Conservation (phyloP, 2,888 invertebrate species). For the Parelbella ahira region DNA sequence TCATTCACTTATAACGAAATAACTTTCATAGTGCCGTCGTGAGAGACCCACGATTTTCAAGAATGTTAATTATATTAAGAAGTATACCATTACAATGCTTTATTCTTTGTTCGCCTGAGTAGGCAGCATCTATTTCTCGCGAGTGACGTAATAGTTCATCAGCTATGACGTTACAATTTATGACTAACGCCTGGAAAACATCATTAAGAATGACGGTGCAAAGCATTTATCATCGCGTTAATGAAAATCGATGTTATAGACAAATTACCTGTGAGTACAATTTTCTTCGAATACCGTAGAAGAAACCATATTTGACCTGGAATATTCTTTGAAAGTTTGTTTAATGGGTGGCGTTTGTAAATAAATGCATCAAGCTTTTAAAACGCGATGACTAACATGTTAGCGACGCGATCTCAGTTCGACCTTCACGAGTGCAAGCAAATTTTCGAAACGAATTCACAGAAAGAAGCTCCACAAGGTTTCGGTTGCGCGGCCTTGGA, state of each 20-base stretch:
- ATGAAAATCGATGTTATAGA: slow-evolving; percentile 14
- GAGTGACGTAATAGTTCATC: slow-evolving; percentile 7
- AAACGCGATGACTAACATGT: slow-evolving; percentile 7
- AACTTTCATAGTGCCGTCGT: too few species aligned
- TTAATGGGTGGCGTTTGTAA: too few species aligned
- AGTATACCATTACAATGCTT: too few species aligned
- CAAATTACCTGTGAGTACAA: not conserved
- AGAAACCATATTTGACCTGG: too few species aligned
- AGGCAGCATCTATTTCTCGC: not conserved
- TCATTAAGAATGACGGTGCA: slow-evolving; percentile 24
- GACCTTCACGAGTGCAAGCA: slow-evolving; percentile 12
- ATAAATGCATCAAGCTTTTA: slow-evolving; percentile 2
- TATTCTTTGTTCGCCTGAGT: too few species aligned
- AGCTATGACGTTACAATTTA: slow-evolving; percentile 14
- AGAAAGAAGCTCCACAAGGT: slow-evolving; percentile 2
- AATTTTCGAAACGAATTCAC: slow-evolving; percentile 1
- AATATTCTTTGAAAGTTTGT: too few species aligned
- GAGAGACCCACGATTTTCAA: too few species aligned
- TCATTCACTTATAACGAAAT: too few species aligned
- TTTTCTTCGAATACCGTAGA: too few species aligned
- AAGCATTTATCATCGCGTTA: slow-evolving; percentile 15
- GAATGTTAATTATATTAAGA: too few species aligned
- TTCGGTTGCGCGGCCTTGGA: slow-evolving; percentile 7
- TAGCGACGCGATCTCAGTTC: slow-evolving; percentile 5
- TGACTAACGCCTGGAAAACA: slow-evolving; percentile 5